These are phyloP conservation scores for Drosophila pseudoobscura DNA, from an alignment of 1,140 invertebrate species.

Conservation along the genomic window DNA sequence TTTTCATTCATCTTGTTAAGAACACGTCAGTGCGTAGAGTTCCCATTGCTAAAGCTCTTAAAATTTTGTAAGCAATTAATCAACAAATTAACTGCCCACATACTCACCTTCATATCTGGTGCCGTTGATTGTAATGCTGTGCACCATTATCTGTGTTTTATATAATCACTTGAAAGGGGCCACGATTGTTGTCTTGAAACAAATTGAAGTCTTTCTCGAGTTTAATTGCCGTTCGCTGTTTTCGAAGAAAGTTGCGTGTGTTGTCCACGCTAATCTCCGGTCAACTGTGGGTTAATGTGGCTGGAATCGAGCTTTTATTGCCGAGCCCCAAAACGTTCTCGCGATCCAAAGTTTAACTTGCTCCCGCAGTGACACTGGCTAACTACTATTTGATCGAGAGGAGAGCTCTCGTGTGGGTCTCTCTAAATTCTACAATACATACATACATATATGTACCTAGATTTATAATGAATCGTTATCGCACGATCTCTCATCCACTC, in stretches of 20 bases:
- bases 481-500: background rate
- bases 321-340: conserved; percentile 3
- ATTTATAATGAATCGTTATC: conserved; percentile 11
- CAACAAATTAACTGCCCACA: conserved; percentile 30
- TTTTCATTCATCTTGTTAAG: background rate
- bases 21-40: no score
- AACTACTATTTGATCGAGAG: background rate
- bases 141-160: conserved; percentile 47
- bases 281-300: conserved; percentile 14
- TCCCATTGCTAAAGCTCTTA: background rate
- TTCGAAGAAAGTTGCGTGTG: background rate
- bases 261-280: conserved; percentile 21
- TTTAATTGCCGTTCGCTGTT: background rate
- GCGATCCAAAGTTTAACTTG: conserved; percentile 9
- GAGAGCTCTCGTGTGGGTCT: no score
- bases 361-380: background rate
- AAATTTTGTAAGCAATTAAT: background rate
- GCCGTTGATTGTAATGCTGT: conserved; percentile 64
- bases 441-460: no score
- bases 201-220: conserved; percentile 12
- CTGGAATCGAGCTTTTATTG: conserved; percentile 11
- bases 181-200: conserved; percentile 24
- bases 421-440: no score
- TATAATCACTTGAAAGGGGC: conserved; percentile 44
- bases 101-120: conserved; percentile 54